Base-by-base conservation (phyloP, 2,888 invertebrate species). In the Diachrysia chrysitis region DNA sequence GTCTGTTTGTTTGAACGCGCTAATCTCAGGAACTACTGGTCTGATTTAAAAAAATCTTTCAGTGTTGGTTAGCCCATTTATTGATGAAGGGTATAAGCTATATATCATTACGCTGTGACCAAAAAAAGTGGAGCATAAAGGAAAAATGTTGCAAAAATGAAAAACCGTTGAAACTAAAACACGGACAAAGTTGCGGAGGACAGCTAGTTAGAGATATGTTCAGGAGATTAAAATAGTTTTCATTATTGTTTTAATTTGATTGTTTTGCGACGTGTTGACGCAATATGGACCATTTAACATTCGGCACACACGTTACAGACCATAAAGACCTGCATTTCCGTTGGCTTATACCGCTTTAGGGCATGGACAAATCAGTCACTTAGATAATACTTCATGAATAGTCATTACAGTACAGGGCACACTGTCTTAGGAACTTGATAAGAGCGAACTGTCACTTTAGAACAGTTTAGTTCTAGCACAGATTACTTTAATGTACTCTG, bases 301-400 rank as follows among this genome's bases (percentile, higher is more conserved):
- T 92, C 93, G 78, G 76, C 70, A 77, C 89, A 89, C 85, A 89
- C 80, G 76, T 77, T 76, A 82, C 86, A 82, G 76, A 83, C 93
- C 90, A 89, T 91, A 92, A 88, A 85, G 79, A 90, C 80, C 64
- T 90, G 91, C 90, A 91, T 92, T 91, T 94, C 94, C 93, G 93
- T 77, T 87, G 90, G 82, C 72, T 78, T 84, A 78, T 73, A 77
- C 87, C 89, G 65, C 72, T 78, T 90, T 88, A 87, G 92, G 93
- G 79, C 85, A 87, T 88, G 83, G 85, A 89, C 92, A 88, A 89
- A 91, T 91, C 86, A 83, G 90, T 85, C 76, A 58, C 84, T 87
- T 86, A 88, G 87, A 90, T 92, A 92, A 92, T 89, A 87, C 80
- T 78, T 85, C 81, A 90, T 90, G 87, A 88, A 90, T 91, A 91